Evolutionary conservation across 2,113 vertebrate genomes (phyloP).

Genomic region (Callopanchax toddi): DNA sequence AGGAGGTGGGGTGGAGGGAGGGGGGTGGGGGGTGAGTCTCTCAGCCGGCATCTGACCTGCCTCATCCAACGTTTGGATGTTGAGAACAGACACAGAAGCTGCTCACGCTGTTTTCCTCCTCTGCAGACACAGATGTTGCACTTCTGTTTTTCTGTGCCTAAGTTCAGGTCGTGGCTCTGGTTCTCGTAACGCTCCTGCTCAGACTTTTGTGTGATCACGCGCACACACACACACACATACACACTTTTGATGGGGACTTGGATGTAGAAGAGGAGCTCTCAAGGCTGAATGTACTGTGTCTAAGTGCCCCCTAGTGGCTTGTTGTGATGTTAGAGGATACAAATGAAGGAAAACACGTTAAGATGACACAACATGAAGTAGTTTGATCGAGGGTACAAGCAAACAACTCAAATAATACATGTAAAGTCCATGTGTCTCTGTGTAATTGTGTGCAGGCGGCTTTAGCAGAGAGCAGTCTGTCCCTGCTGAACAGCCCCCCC

Average conservation of each 20-base stretch:
- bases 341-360: slow-evolving; percentile 3
- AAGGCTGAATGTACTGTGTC: slow-evolving; percentile 56
- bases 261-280: slow-evolving; percentile 9
- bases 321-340: slow-evolving; percentile 11
- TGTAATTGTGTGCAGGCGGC: slow-evolving; percentile 71
- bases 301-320: slow-evolving; percentile 78
- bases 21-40: slow-evolving; percentile 29
- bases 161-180: slow-evolving; percentile 23
- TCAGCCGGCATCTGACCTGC: slow-evolving; percentile 24
- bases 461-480: slow-evolving; percentile 95
- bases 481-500: slow-evolving; percentile 90
- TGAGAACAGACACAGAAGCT: slow-evolving; percentile 20
- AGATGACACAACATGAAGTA: slow-evolving; percentile 1
- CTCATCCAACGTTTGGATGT: slow-evolving; percentile 32
- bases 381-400: not conserved
- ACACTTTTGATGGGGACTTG: slow-evolving; percentile 28
- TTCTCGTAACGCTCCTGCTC: slow-evolving; percentile 19
- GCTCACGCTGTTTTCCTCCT: slow-evolving; percentile 35
- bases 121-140: slow-evolving; percentile 30
- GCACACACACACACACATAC: slow-evolving; percentile 9
- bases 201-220: slow-evolving; percentile 38
- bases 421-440: too few species aligned
- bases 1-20: slow-evolving; percentile 25
- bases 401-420: too few species aligned
- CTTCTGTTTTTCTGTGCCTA: slow-evolving; percentile 17